These are phyloP conservation scores for Bettongia penicillata DNA, from an alignment of 2,113 vertebrate genomes.

Conservation along the genomic window DNA sequence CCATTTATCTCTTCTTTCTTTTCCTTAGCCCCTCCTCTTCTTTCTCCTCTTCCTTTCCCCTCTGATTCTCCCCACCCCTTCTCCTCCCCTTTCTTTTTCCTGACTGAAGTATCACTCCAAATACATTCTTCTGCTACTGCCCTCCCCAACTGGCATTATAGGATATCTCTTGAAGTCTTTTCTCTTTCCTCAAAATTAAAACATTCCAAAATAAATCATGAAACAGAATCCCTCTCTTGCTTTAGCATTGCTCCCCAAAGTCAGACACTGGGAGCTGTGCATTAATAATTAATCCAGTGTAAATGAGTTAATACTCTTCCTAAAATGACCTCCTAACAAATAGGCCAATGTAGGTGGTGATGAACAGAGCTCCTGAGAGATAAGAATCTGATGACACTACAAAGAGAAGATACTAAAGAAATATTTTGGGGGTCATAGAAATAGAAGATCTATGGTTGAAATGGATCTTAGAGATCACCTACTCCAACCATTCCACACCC, in stretches of 20 bases:
- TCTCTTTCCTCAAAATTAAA: conserved; percentile 48
- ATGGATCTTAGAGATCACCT: background rate
- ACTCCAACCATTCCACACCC: background rate
- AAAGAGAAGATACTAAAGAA: background rate
- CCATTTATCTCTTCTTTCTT: background rate
- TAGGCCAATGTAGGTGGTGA: background rate
- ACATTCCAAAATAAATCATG: conserved; percentile 23
- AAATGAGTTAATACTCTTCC: background rate
- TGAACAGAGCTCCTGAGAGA: background rate
- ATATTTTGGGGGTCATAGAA: background rate
- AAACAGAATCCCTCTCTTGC: conserved; percentile 21
- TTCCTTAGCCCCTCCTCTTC: too few relatives aligned
- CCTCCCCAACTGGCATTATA: background rate
- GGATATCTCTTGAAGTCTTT: conserved; percentile 3
- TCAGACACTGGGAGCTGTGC: background rate
- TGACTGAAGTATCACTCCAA: background rate
- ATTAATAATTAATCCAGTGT: background rate
- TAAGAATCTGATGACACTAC: background rate
- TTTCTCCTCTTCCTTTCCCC: background rate
- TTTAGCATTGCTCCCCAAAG: conserved; percentile 15
- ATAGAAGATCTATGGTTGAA: background rate
- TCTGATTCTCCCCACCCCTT: background rate
- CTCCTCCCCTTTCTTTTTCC: background rate
- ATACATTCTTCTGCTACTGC: background rate
- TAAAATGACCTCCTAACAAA: background rate